Conservation (phyloP, 2,797 vertebrate genomes). For the Mareca strepera region DNA sequence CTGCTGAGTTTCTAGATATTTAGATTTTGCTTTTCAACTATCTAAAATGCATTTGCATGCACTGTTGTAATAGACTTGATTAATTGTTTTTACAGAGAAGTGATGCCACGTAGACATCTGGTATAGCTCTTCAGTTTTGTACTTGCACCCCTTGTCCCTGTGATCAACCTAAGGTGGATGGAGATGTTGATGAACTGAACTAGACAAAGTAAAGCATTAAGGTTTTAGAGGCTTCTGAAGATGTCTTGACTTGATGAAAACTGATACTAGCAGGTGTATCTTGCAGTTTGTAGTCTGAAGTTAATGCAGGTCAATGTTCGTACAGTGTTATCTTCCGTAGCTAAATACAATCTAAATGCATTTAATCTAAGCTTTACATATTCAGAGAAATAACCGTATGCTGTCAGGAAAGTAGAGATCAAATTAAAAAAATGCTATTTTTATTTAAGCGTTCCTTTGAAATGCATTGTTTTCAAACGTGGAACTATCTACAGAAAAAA, state of each 20-base stretch:
- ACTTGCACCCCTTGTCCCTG: background rate
- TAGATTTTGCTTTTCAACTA: too few species aligned
- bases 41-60: background rate
- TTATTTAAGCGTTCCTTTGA: conserved; percentile 56
- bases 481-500: conserved; percentile 80
- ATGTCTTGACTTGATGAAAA: background rate
- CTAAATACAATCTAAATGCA: background rate
- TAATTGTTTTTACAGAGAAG: background rate
- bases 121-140: background rate
- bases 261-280: background rate
- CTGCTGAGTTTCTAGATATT: background rate
- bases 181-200: background rate
- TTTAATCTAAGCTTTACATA: background rate
- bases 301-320: background rate
- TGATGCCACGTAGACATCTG: background rate
- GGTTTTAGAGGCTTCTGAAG: background rate
- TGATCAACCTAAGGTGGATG: background rate
- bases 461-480: conserved; percentile 52
- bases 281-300: background rate
- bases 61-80: background rate
- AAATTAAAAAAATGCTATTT: background rate
- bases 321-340: background rate
- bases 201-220: background rate
- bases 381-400: background rate
- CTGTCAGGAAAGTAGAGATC: background rate